Percentiles rank a stretch among this genome's conserved stretches.
phyloP scores from a whole-genome alignment of 2,113 vertebrate species.

The Campylomormyrus tamandua region DNA sequence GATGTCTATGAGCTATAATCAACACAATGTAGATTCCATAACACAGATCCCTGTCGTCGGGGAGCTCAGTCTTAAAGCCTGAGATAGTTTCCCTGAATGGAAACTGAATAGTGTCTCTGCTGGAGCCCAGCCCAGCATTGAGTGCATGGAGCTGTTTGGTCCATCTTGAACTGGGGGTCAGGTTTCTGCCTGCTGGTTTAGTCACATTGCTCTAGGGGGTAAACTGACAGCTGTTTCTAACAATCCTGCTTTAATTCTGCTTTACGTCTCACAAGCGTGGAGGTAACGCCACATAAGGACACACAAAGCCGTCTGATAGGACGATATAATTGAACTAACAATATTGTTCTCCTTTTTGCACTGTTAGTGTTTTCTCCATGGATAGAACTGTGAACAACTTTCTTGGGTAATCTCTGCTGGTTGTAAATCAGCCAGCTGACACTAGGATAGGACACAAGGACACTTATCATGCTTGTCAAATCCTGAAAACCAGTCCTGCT shows the following conservation, averaged over 20 bases:
- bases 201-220: conserved; percentile 15
- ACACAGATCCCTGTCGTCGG: not conserved
- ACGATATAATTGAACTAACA: not conserved
- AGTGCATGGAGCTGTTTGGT: not conserved
- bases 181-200: conserved; percentile 24
- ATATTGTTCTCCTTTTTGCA: too few relatives aligned
- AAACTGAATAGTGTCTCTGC: not conserved
- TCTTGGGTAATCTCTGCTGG: not conserved
- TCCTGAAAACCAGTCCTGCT: not conserved
- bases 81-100: not conserved
- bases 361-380: not conserved
- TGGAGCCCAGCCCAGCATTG: conserved; percentile 5
- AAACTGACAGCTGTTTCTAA: conserved; percentile 44
- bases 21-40: not conserved
- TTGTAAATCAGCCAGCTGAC: not conserved
- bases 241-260: conserved; percentile 32
- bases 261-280: conserved; percentile 39
- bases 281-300: conserved; percentile 14
- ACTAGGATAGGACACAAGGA: not conserved
- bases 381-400: not conserved
- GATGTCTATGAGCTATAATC: not conserved
- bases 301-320: not conserved
- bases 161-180: conserved; percentile 23
- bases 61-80: not conserved
- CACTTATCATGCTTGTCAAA: not conserved